Percentiles rank a stretch among this genome's conserved stretches.
Evolutionary conservation across 2,113 vertebrate genomes (phyloP).

Genomic region (Gymnorhina tibicen): DNA sequence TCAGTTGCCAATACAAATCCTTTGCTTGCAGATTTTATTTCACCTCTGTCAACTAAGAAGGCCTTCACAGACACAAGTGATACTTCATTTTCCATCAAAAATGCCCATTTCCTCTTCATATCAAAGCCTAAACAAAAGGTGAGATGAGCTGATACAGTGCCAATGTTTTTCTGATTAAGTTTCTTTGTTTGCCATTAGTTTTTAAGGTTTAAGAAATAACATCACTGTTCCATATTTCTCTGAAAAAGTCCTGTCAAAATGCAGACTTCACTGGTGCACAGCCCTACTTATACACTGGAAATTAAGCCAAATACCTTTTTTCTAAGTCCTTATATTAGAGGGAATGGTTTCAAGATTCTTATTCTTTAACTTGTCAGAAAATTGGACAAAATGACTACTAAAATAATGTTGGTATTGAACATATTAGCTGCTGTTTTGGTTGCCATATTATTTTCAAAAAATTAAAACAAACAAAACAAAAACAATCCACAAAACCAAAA

Average conservation of each 20-base stretch:
- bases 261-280: neutral
- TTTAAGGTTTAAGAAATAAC: neutral
- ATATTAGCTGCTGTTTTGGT: neutral
- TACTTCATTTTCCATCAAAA: neutral
- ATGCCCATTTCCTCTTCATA: neutral
- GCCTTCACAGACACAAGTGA: neutral
- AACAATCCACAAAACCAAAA: neutral
- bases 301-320: neutral
- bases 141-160: neutral
- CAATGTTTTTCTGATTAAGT: neutral
- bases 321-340: neutral
- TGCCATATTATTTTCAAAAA: neutral
- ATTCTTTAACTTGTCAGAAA: neutral
- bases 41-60: neutral
- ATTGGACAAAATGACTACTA: neutral
- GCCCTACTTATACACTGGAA: neutral
- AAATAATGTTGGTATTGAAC: neutral
- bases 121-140: neutral
- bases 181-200: neutral
- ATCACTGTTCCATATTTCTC: neutral
- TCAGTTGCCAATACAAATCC: neutral
- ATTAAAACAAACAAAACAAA: neutral
- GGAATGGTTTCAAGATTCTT: neutral
- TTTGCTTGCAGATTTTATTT: neutral
- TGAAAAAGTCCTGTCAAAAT: neutral